phyloP scores from a whole-genome alignment of 2,797 vertebrate species.

The Adrianichthys oophorus region DNA sequence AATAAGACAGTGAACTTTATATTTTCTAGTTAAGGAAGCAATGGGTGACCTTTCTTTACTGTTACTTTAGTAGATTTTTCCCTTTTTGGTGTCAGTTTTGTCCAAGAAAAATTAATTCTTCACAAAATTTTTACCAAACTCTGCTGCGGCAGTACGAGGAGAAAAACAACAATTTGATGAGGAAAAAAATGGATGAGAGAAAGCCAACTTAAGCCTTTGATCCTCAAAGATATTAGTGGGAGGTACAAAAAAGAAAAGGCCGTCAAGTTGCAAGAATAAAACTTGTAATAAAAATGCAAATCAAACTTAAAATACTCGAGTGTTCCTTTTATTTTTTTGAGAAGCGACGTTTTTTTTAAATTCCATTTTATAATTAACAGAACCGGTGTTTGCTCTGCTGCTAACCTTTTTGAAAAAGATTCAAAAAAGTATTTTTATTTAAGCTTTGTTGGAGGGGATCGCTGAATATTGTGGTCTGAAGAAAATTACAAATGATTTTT shows the following conservation, averaged over 20 bases:
- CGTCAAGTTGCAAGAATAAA: conserved; percentile 63
- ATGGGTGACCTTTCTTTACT: conserved; percentile 59
- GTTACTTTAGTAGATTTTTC: conserved; percentile 51
- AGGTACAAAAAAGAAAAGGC: conserved; percentile 33
- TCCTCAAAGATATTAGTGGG: conserved; percentile 74
- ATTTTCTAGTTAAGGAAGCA: conserved; percentile 12
- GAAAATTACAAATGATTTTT: conserved; percentile 61
- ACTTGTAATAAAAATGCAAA: conserved; percentile 76
- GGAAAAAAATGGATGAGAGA: conserved; percentile 68
- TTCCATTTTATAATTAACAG: conserved; percentile 70
- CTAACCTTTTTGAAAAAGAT: conserved; percentile 34
- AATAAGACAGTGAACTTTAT: neutral
- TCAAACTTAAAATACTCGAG: conserved; percentile 60
- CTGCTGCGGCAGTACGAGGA: conserved; percentile 70
- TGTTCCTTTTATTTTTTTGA: conserved; percentile 20
- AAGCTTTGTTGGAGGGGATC: conserved; percentile 19
- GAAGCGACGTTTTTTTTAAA: conserved; percentile 25
- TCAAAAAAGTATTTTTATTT: conserved; percentile 26
- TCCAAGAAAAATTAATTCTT: conserved; percentile 66
- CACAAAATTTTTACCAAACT: conserved; percentile 66
- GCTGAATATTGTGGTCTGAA: conserved; percentile 64
- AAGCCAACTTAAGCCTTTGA: conserved; percentile 76
- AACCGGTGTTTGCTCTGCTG: conserved; percentile 56
- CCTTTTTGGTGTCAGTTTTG: conserved; percentile 75
- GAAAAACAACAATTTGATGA: conserved; percentile 76